Evolutionary conservation across 2,797 vertebrate genomes (phyloP), one percentile per base, ranked within the genome.

Genomic region (Xenopus petersii): DNA sequence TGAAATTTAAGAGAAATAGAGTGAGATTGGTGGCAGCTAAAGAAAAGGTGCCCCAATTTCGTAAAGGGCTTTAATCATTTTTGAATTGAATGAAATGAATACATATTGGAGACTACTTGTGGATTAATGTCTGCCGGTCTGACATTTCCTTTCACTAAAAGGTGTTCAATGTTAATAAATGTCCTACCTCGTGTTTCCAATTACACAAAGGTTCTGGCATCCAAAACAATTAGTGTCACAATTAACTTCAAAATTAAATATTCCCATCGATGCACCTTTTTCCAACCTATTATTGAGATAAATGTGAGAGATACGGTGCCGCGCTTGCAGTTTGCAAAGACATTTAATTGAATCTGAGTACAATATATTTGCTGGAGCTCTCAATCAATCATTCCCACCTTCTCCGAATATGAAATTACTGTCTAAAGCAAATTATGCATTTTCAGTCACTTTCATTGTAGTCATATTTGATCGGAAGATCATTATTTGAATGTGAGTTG

Each of bases 301-400:
- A 71, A 61, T 47, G 65, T 36, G 51, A 64, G 63, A 67, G 68
- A 58, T 55, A 72, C 72, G 36, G 36, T 9, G 8, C 36, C 36
- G 36, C 6, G 36, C 36, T 42, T 42, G 36, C 36, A 42, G 5
- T 42, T 42, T 42, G 36, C 36, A 42, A 9, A 42, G 36, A 42
- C 36, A 42, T 42, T 42, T 42, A 42, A 42, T 42, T 42, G 5
- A 42, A 42, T 42, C 36, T 6, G 5, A 9, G 36, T 55, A 71
- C 69, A 77, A 60, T 72, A 72, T 46, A 72, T 77, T 72, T 21
- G 58, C 12, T 56, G 17, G 56, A 42, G 17, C 55, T 46, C 67
- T 77, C 75, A 72, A 77, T 77, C 75, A 71, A 77, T 77, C 75
- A 77, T 77, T 64, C 63, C 48, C 61, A 77, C 75, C 67, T 61